Base-by-base conservation (phyloP, 35 echinoderm and acorn worm genomes). In the Heliocidaris tuberculata region DNA sequence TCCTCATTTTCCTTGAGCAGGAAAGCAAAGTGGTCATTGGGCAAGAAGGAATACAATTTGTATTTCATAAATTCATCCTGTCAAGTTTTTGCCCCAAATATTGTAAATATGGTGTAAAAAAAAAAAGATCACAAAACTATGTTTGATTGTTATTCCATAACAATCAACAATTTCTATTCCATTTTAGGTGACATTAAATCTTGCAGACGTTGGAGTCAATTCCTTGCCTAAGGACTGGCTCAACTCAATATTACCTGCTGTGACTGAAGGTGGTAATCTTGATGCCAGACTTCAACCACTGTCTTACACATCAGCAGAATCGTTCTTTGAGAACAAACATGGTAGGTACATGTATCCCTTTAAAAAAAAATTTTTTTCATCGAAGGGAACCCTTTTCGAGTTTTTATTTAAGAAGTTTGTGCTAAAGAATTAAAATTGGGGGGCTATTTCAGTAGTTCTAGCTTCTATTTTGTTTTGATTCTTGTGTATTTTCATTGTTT, bases 261-360 rank as follows among this genome's bases (percentile, higher is more conserved):
- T 95, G 71, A 92, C 56, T 3, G 32, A 56, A 90, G 32, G 31
- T 31, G 31, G 19, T 78, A 48, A 93, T 49, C 94, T 24, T 27
- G 12, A 7, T 21, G 86, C 59, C 13, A 94, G 31, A 94, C 47
- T 86, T n/a, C 95, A 92, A 59, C 47, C 85, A 21, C 59, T 31
- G 49, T 95, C 96, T 6, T 85, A 95, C 85, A 95, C 95, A 6
- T 97, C 96, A 7, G 50, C 96, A 48, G 92, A 88, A 13, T 95
- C 96, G 24, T 97, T 97, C 30, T 97, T 97, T 92, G 95, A 97
- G 49, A 96, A 97, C 87, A 97, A 95, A 93, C 93, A 97, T 86
- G 96, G 96, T 16, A 27, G 60, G 2, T 85, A 27, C 27, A 78
- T 19, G 12, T n/a, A n/a, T n/a, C n/a, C n/a, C n/a, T n/a, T n/a